Evolutionary conservation across 2,888 invertebrate genomes (phyloP).

Genomic region (Electrophaes corylata): DNA sequence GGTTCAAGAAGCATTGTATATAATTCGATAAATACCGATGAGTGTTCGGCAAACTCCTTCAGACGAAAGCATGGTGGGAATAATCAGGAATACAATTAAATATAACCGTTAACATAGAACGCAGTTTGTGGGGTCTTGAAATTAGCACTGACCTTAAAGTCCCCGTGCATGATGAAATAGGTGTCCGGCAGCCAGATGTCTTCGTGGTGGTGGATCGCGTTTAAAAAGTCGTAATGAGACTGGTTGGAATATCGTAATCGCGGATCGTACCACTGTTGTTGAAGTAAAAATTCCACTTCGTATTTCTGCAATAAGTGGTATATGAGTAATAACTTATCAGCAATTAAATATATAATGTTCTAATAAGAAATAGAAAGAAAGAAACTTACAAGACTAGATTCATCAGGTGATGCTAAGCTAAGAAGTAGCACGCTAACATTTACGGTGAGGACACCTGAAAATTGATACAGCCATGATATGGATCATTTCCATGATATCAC

Average conservation of each 20-base stretch:
- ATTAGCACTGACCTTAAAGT: slow-evolving; percentile 88
- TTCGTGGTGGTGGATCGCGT: slow-evolving; percentile 96
- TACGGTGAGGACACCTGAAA: slow-evolving; percentile 94
- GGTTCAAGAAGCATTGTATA: slow-evolving; percentile 66
- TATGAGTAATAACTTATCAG: slow-evolving; percentile 1
- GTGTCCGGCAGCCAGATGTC: slow-evolving; percentile 97
- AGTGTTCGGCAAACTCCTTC: slow-evolving; percentile 73
- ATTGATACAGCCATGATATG: slow-evolving; percentile 42
- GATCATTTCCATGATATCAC: slow-evolving; percentile 30
- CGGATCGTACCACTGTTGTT: slow-evolving; percentile 97
- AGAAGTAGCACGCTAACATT: slow-evolving; percentile 97
- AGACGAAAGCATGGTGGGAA: slow-evolving; percentile 70
- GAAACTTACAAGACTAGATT: slow-evolving; percentile 96
- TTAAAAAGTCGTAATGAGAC: slow-evolving; percentile 93
- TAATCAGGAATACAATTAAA: slow-evolving; percentile 62
- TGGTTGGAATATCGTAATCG: slow-evolving; percentile 94
- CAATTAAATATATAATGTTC: slow-evolving; percentile 2
- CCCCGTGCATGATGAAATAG: slow-evolving; percentile 98
- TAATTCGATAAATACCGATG: slow-evolving; percentile 70
- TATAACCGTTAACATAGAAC: slow-evolving; percentile 44
- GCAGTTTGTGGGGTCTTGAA: slow-evolving; percentile 31
- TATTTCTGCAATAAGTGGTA: slow-evolving; percentile 89
- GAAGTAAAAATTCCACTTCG: slow-evolving; percentile 96
- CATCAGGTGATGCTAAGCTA: slow-evolving; percentile 97
- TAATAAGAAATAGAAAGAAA: slow-evolving; percentile 32